Percentiles rank a stretch among this genome's conserved stretches.
Conservation (phyloP, 1,140 invertebrate species). For the Drosophila murphyi region DNA sequence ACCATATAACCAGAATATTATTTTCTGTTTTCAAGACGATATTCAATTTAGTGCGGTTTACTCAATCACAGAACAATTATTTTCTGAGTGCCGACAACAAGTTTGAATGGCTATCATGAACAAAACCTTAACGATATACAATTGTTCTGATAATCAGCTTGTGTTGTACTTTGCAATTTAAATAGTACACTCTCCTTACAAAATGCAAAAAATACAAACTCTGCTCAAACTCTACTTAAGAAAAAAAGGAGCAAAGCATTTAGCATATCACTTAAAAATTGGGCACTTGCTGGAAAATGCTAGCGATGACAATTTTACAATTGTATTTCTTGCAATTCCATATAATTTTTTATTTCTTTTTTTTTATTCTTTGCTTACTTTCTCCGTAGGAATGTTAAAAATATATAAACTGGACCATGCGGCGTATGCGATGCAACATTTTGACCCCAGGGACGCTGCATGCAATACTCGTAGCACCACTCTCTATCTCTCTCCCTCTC, state of each 20-base stretch:
- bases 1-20: no score
- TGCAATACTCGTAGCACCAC: no score
- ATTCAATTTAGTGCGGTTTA: no score
- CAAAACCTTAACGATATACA: no score
- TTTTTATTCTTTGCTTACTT: background rate
- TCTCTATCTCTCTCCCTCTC: background rate
- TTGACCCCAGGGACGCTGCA: slow-evolving; percentile 15
- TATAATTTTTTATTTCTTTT: background rate
- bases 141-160: no score
- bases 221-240: background rate
- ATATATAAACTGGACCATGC: slow-evolving; percentile 21
- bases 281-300: background rate
- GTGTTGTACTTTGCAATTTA: no score
- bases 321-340: background rate
- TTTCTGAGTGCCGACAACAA: no score
- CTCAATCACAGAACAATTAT: no score
- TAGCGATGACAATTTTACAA: background rate
- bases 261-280: background rate
- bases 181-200: no score
- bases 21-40: no score
- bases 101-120: no score
- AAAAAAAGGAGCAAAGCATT: background rate
- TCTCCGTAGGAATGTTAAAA: slow-evolving; percentile 1
- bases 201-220: no score
- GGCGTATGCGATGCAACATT: slow-evolving; percentile 12